phyloP scores from a whole-genome alignment of 2,113 vertebrate species.

The Prietella phreatophila region DNA sequence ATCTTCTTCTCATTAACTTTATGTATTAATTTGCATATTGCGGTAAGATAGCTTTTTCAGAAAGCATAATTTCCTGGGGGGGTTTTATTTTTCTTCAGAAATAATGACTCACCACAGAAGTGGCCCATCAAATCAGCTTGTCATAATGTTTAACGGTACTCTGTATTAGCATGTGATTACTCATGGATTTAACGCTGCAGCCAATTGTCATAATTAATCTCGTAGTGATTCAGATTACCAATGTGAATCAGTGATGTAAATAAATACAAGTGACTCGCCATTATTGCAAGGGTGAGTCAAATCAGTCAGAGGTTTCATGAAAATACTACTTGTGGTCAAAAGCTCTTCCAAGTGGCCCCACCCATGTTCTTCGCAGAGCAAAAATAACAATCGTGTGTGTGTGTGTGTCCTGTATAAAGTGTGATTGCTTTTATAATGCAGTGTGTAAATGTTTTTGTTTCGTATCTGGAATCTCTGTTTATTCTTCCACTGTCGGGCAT shows the following conservation, averaged over 20 bases:
- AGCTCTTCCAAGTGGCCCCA: conserved; percentile 5
- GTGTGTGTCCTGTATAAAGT: neutral
- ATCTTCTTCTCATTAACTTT: neutral
- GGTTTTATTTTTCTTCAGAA: neutral
- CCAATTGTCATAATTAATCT: conserved; percentile 12
- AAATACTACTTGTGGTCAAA: conserved; percentile 18
- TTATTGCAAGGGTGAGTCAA: neutral
- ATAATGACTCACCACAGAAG: neutral
- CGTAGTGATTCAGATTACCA: neutral
- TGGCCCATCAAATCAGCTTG: conserved; percentile 11
- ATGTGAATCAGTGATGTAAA: neutral
- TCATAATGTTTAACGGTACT: conserved; percentile 31
- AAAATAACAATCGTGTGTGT: neutral
- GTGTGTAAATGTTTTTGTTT: neutral
- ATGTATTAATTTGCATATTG: too few species aligned
- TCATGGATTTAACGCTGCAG: conserved; percentile 19
- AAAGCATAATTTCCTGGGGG: neutral
- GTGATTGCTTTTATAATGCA: neutral
- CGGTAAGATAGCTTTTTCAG: neutral
- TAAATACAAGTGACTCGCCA: neutral
- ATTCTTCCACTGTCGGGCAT: neutral
- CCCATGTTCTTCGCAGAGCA: neutral
- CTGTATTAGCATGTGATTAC: conserved; percentile 15
- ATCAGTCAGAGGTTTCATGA: conserved; percentile 13
- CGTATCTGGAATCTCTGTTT: neutral